These are phyloP conservation scores for Equus przewalskii DNA, from an alignment of 2,113 vertebrate genomes.

Conservation along the genomic window DNA sequence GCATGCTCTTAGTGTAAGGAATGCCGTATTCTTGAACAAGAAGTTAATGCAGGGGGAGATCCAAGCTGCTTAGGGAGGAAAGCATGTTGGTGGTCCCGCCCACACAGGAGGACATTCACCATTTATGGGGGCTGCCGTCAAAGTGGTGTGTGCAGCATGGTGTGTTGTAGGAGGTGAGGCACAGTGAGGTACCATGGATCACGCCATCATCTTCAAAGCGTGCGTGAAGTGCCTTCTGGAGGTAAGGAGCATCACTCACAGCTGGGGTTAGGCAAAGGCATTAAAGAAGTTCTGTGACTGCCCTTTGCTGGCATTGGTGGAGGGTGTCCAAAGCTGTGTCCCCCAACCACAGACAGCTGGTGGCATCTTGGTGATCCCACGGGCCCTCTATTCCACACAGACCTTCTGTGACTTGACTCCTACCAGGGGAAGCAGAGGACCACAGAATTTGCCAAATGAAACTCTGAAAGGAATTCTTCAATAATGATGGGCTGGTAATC, in stretches of 20 bases:
- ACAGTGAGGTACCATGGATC: background rate
- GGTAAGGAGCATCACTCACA: background rate
- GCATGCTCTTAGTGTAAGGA: background rate
- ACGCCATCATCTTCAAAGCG: background rate
- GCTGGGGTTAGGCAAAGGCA: background rate
- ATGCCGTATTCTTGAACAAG: background rate
- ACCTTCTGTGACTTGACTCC: background rate
- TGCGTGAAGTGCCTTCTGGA: background rate
- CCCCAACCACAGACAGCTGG: too few relatives aligned
- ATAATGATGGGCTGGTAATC: background rate
- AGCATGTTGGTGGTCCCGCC: background rate
- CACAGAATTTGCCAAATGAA: background rate
- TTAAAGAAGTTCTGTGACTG: background rate
- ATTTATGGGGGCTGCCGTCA: accelerated
- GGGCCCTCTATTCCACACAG: background rate
- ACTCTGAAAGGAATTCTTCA: background rate
- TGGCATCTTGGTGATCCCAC: background rate
- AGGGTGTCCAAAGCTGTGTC: background rate
- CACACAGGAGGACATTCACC: background rate
- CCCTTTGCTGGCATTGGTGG: background rate
- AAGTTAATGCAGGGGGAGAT: background rate
- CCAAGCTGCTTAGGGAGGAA: background rate
- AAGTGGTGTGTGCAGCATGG: too few relatives aligned
- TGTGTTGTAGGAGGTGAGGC: background rate
- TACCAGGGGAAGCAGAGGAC: background rate